Conservation (phyloP, 2,888 invertebrate genomes). For the Pachydiplax longipennis region DNA sequence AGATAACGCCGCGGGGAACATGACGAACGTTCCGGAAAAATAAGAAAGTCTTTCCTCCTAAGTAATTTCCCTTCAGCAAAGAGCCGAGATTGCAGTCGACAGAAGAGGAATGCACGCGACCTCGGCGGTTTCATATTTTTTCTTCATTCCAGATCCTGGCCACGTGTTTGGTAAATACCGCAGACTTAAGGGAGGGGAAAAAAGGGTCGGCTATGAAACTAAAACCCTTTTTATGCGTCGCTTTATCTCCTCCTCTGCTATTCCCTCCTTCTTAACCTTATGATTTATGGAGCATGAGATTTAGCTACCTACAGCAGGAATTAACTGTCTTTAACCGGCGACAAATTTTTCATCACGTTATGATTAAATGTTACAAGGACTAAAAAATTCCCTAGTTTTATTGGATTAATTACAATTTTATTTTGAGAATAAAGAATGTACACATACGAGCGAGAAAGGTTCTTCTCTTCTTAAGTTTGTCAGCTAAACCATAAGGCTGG, state of each 20-base stretch:
- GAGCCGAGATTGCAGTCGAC: not conserved
- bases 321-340: too few relatives aligned
- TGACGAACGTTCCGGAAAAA: not conserved
- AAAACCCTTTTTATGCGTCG: not conserved
- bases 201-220: not conserved
- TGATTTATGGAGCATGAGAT: too few relatives aligned
- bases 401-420: too few relatives aligned
- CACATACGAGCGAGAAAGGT: too few relatives aligned
- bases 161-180: not conserved
- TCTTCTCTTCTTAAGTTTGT: too few relatives aligned
- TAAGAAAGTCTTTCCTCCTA: not conserved
- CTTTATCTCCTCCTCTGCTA: not conserved
- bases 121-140: not conserved
- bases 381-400: too few relatives aligned
- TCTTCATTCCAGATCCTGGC: not conserved
- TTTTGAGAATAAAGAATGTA: too few relatives aligned
- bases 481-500: too few relatives aligned
- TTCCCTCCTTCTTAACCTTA: too few relatives aligned
- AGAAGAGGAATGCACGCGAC: not conserved
- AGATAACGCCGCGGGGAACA: not conserved
- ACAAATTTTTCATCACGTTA: too few relatives aligned
- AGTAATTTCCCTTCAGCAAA: not conserved
- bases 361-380: too few relatives aligned
- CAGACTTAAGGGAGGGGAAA: not conserved
- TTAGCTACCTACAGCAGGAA: too few relatives aligned